Evolutionary conservation across 2,797 vertebrate genomes (phyloP), one percentile per base, ranked within the genome.

Genomic region (Myioborus miniatus): DNA sequence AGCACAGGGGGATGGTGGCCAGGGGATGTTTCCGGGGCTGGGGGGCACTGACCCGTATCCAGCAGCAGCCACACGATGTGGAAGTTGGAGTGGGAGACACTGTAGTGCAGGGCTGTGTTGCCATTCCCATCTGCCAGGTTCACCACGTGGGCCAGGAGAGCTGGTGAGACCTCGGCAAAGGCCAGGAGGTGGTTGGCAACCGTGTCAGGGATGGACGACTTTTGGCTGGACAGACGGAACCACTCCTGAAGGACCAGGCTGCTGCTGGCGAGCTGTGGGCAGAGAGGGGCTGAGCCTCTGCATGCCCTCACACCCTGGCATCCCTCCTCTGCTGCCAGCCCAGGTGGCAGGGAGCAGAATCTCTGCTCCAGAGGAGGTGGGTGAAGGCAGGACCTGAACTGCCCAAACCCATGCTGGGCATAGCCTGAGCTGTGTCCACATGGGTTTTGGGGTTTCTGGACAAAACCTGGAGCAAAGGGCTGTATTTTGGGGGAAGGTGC

Each of bases 31-130:
- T 41, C 27, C 24, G 22, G 15, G n/a, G 41, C 8, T 3, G 17
- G 24, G 29, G 12, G 46, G 2, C 64, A 93, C 98, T 96, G 58
- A 99, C 99, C 99, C 0, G 99, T 99, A 96, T 99, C 98, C 81
- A 99, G 98, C 87, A 99, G 98, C 93, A 99, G 97, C 64, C 74
- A 98, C 52, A 99, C 98, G 3, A 99, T 99, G 18, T 97, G 93
- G 60, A 99, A 99, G 97, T 99, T 99, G 96, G 99, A 99, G 96
- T 99, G 99, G 10, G 99, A 99, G 74, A 99, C 99, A 1, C 99
- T 99, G 98, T 99, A 99, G 98, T 99, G 99, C 41, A 99, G 98
- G 41, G 99, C 99, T 0, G 99, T 99, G 98, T 99, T 99, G 64
- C 99, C 99, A 2, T 99, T 99, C 52, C 99, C 98, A 0, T 99